Evolutionary conservation across 2,113 vertebrate species (phyloP), one percentile per base, ranked within the genome.

Genomic region (Hydrochoerus hydrochaeris): DNA sequence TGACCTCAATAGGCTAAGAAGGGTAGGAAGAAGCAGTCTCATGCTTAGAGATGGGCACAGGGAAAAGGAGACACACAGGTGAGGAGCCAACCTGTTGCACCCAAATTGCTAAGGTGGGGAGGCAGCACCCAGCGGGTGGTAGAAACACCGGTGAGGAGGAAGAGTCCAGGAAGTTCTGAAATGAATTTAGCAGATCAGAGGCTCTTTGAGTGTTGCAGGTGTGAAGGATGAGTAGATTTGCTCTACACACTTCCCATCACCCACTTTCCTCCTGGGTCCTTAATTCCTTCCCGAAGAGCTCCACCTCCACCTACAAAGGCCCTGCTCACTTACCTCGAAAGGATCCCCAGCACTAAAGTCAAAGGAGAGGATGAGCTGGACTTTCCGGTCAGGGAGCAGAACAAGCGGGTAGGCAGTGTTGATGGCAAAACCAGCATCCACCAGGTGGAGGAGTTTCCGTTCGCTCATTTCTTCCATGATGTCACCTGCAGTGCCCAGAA

Each of bases 321-420:
- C 41, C 46, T 77, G 54, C 91, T 57, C 38, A 5, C 22, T 97
- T 98, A 99, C 98, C 98, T 88, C 26, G 44, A 98, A 98, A 69
- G 98, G 98, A 88, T 98, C 97, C 28, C 96, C 97, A 46, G 73
- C 73, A 38, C 98, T 98, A 91, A 98, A 98, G 90, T 98, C 98
- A 78, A 98, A 98, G 12, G 98, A 98, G 24, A 99, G 84, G 49
- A 98, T 97, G 91, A 98, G 94, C 38, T 98, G 96, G 30, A 96
- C 52, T 4, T 93, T 20, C 20, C 97, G 85, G 20, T 91, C 17
- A 0, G 95, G 95, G 57, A 44, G 85, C 58, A 98, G 94, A 32
- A 97, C 77, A 17, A 98, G 93, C 5, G 98, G 97, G 65, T 97
- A 99, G 13, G 97, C 95, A 75, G 97, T 95, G 87, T 98, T 98